Evolutionary conservation across 2,888 invertebrate species (phyloP), one percentile per base, ranked within the genome.

Genomic region (Notodonta ziczac): DNA sequence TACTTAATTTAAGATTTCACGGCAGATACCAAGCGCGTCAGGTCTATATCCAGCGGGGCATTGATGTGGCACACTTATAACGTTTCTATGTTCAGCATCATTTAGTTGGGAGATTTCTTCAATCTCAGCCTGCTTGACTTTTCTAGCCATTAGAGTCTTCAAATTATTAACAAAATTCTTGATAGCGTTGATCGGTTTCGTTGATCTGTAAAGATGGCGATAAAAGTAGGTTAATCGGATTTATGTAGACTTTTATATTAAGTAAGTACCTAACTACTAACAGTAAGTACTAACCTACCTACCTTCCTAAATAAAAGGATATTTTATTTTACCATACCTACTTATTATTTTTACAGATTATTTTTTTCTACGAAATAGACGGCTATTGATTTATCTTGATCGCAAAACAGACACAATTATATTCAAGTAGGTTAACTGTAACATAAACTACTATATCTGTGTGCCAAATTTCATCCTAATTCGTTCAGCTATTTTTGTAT

Each of bases 21-120:
- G 84, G 67, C 90, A 90, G 60, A 75, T 63, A 55, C 88, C 88
- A 13, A 83, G 77, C 44, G 83, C 82, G 65, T 90, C 90, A 3
- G 85, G 84, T 61, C 63, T 84, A 60, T 82, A 87, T 24, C 90
- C 90, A 39, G 6, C 65, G 12, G 89, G 90, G 56, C 90, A 90
- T 50, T 90, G 88, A 40, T 76, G 78, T 2, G 90, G 90, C 12
- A 85, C 81, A 61, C 68, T 80, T 59, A 88, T 84, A 32, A 88
- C 69, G 53, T 83, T 83, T 72, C 66, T 74, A 39, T 61, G 62
- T 5, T 42, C 14, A 32, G 57, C n/a, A 42, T 35, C 53, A 52
- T 46, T 40, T 52, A 5, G 32, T 16, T 13, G 39, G 9, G 51
- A 12, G 1, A 60, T 4, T 16, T 55, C 52, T 16, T 56, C 14